These are phyloP conservation scores for Acropternis orthonyx DNA, from an alignment of 2,797 vertebrate genomes.

Conservation along the genomic window DNA sequence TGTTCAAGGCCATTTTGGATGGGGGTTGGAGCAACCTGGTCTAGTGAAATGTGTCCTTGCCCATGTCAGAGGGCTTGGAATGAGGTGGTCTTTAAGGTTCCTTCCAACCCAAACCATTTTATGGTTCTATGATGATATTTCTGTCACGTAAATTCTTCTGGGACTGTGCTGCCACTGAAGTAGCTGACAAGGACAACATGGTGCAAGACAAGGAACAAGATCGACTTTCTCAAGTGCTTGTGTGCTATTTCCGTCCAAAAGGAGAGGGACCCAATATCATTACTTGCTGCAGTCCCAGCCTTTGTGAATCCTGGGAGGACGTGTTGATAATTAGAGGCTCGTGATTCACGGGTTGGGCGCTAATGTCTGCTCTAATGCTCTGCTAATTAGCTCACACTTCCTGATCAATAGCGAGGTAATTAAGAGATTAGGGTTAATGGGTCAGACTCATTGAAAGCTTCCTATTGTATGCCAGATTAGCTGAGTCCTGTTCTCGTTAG, in stretches of 20 bases:
- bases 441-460: not conserved
- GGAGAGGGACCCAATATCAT: not conserved
- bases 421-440: slow-evolving; percentile 52
- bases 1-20: not conserved
- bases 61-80: not conserved
- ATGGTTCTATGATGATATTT: not conserved
- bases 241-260: not conserved
- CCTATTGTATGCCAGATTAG: not conserved
- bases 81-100: not conserved
- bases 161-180: not conserved
- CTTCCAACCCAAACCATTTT: not conserved
- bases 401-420: slow-evolving; percentile 1
- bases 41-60: rapidly evolving
- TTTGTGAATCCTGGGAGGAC: not conserved
- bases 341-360: not conserved
- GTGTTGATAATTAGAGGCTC: not conserved
- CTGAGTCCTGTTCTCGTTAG: not conserved
- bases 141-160: not conserved
- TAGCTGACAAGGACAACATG: not conserved
- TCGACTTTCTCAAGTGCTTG: not conserved
- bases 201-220: not conserved
- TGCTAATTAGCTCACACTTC: slow-evolving; percentile 22
- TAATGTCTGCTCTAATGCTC: not conserved
- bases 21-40: rapidly evolving
- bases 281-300: not conserved